A percentile compares a stretch with the other conserved stretches of the same genome.
Conservation (phyloP, 2,888 invertebrate genomes). For the Hermaeophaga mercurialis region DNA sequence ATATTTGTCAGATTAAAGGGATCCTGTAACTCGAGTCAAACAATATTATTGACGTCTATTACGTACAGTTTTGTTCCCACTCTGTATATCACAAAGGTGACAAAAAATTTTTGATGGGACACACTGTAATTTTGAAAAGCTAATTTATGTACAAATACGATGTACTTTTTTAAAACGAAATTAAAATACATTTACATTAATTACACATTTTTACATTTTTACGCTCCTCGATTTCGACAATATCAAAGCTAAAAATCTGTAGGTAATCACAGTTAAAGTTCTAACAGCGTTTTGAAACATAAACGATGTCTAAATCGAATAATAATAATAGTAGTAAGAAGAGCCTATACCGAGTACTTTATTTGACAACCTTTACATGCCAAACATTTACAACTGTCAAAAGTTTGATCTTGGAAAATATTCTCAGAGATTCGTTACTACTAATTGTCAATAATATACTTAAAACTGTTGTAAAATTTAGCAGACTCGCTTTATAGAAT, state of each 20-base stretch:
- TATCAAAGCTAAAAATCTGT: conserved; percentile 27
- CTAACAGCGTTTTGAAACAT: conserved; percentile 21
- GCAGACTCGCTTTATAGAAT: too few species aligned
- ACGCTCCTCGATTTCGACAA: conserved; percentile 23
- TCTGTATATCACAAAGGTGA: too few species aligned
- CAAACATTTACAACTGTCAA: too few species aligned
- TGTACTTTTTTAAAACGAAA: conserved; percentile 25
- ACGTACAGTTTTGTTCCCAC: too few species aligned
- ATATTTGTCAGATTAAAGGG: too few species aligned
- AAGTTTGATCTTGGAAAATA: too few species aligned
- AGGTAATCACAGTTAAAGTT: conserved; percentile 31
- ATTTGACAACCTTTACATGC: conserved; percentile 17
- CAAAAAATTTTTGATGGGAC: conserved; percentile 3
- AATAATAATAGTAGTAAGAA: too few species aligned
- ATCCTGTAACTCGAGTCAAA: neutral
- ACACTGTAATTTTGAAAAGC: conserved; percentile 12
- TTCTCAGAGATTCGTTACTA: too few species aligned
- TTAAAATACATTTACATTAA: conserved; percentile 29
- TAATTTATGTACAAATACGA: conserved; percentile 23
- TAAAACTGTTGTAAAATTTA: too few species aligned
- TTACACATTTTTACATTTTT: conserved; percentile 30
- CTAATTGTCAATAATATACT: too few species aligned
- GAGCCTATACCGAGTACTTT: too few species aligned
- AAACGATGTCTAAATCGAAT: too few species aligned
- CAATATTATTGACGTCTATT: neutral